These are phyloP conservation scores for Periphyllus acericola DNA, from an alignment of 2,888 invertebrate genomes.

Conservation along the genomic window DNA sequence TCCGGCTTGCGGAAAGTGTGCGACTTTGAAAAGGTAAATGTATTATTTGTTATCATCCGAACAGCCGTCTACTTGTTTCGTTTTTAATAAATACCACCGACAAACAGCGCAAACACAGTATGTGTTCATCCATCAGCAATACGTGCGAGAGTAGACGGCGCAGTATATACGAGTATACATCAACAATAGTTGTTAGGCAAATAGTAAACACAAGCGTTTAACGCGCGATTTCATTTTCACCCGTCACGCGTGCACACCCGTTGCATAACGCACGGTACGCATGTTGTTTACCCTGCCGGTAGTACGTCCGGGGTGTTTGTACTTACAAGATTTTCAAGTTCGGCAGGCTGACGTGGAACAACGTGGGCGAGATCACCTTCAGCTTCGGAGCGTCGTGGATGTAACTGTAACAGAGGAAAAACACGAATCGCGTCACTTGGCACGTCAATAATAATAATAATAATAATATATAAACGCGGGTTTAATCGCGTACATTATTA, in stretches of 20 bases:
- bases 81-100: neutral
- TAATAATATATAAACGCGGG: neutral
- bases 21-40: too few relatives aligned
- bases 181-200: neutral
- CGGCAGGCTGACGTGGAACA: constrained; percentile 31
- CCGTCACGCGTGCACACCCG: neutral
- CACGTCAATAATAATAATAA: neutral
- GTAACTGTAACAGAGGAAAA: constrained; percentile 26
- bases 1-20: too few relatives aligned
- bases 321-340: constrained; percentile 50
- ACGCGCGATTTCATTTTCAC: neutral
- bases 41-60: neutral
- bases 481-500: neutral
- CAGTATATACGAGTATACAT: too few relatives aligned
- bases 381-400: constrained; percentile 35
- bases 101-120: neutral
- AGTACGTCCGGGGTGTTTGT: neutral
- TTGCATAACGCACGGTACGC: neutral
- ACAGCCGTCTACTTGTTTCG: neutral
- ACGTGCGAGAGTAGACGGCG: too few relatives aligned
- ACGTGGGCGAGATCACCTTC: constrained; percentile 18
- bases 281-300: neutral
- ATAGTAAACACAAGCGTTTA: neutral
- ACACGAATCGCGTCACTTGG: neutral
- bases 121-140: too few relatives aligned